Conservation (phyloP, 2,113 vertebrate genomes). For the Amblyornis subalaris region DNA sequence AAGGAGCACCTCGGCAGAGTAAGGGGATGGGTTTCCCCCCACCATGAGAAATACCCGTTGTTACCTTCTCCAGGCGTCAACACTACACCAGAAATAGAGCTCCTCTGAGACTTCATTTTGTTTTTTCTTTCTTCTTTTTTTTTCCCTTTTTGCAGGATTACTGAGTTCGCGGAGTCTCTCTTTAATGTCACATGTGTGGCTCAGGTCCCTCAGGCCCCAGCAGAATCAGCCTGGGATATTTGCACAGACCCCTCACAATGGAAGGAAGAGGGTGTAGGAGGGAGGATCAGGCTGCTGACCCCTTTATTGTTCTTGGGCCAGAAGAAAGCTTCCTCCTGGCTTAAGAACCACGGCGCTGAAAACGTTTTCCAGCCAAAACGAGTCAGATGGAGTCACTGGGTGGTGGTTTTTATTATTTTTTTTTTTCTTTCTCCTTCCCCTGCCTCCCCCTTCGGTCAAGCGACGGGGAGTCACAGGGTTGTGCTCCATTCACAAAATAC, state of each 20-base stretch:
- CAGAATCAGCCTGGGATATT: constrained; percentile 61
- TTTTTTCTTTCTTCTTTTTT: background rate
- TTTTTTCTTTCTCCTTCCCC: constrained; percentile 37
- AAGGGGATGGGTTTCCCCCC: background rate
- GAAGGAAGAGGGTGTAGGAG: constrained; percentile 87
- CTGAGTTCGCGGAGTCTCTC: background rate
- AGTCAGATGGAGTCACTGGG: constrained; percentile 58
- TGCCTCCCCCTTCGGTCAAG: constrained; percentile 34
- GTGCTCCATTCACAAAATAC: constrained; percentile 72
- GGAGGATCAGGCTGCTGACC: constrained; percentile 79
- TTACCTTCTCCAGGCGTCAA: background rate
- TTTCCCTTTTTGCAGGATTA: background rate
- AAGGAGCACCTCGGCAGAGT: background rate
- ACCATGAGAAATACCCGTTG: background rate
- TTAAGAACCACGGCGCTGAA: constrained; percentile 45
- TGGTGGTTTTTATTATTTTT: constrained; percentile 12
- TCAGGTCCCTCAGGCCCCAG: constrained; percentile 43
- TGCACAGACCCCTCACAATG: constrained; percentile 77
- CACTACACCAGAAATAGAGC: background rate
- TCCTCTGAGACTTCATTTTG: background rate
- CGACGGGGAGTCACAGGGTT: constrained; percentile 59
- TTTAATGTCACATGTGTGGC: background rate
- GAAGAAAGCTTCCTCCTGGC: constrained; percentile 79
- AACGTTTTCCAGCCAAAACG: constrained; percentile 64
- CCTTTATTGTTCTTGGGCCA: constrained; percentile 83